Evolutionary conservation across 1,140 invertebrate genomes (phyloP).

Genomic region (Platorchestia sp.): DNA sequence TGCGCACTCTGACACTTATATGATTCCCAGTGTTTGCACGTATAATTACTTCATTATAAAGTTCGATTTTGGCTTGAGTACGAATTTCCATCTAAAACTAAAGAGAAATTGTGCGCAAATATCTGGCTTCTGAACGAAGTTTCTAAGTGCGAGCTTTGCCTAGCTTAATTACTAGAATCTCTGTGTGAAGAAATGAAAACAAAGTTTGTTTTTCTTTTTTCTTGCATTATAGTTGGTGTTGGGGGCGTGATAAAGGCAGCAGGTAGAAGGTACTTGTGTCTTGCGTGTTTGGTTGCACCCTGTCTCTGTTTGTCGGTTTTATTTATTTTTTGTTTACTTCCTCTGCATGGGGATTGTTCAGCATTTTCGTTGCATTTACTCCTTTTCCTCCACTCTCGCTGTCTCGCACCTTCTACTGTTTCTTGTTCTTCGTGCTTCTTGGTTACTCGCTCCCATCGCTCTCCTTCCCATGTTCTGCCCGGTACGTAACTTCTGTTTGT

Average conservation of each 20-base stretch:
- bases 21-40: background rate
- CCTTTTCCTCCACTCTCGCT: slow-evolving; percentile 63
- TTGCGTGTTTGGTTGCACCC: slow-evolving; percentile 66
- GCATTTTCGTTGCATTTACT: slow-evolving; percentile 34
- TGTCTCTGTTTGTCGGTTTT: slow-evolving; percentile 20
- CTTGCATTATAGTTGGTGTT: slow-evolving; percentile 67
- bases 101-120: background rate
- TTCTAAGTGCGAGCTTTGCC: background rate
- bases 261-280: slow-evolving; percentile 67
- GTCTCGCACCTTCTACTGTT: slow-evolving; percentile 66
- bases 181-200: slow-evolving; percentile 3
- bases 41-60: background rate
- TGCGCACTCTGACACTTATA: background rate
- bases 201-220: slow-evolving; percentile 57
- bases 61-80: background rate
- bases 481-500: background rate
- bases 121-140: background rate
- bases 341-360: slow-evolving; percentile 63
- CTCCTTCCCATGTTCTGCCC: background rate
- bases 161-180: background rate
- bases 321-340: slow-evolving; percentile 11
- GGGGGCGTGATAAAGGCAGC: slow-evolving; percentile 68
- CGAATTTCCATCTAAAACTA: background rate
- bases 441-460: slow-evolving; percentile 64
- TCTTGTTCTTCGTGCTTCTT: slow-evolving; percentile 64